A percentile compares a stretch with the other conserved stretches of the same genome.
phyloP scores from a whole-genome alignment of 1,140 invertebrate species.

The Oscheius sp. region DNA sequence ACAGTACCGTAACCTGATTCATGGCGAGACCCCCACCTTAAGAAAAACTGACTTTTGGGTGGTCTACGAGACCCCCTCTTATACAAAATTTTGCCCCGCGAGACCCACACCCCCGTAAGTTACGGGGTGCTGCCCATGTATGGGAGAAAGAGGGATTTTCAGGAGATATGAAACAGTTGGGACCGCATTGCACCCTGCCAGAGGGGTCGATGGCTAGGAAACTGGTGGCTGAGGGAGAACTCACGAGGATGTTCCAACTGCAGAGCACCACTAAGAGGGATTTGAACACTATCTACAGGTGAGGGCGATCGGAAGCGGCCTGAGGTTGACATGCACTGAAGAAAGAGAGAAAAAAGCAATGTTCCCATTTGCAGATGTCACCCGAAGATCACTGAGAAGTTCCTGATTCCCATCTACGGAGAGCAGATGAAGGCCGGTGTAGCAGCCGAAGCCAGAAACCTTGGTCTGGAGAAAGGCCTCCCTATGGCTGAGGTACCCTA shows the following conservation, averaged over 20 bases:
- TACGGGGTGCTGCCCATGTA: too few relatives aligned
- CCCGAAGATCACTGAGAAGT: neutral
- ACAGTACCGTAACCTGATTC: too few relatives aligned
- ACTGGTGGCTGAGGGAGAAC: neutral
- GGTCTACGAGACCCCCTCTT: too few relatives aligned
- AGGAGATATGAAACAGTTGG: neutral
- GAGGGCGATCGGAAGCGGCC: neutral
- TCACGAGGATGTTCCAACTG: neutral
- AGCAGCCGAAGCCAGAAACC: neutral
- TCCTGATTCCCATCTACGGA: conserved; percentile 8
- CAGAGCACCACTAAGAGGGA: neutral
- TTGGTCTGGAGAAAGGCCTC: neutral
- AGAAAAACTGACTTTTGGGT: too few relatives aligned
- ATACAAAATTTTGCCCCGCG: too few relatives aligned
- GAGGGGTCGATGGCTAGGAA: neutral
- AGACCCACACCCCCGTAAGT: too few relatives aligned
- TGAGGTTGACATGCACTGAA: neutral
- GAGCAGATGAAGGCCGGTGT: neutral
- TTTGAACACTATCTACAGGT: neutral
- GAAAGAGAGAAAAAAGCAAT: neutral
- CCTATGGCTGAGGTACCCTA: neutral
- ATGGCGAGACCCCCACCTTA: too few relatives aligned
- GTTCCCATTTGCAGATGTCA: neutral
- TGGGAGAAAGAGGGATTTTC: neutral
- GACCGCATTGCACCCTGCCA: neutral